Percentiles rank a stretch among this genome's conserved stretches.
Conservation (phyloP, 2,888 invertebrate genomes). For the Seladonia tumulorum region DNA sequence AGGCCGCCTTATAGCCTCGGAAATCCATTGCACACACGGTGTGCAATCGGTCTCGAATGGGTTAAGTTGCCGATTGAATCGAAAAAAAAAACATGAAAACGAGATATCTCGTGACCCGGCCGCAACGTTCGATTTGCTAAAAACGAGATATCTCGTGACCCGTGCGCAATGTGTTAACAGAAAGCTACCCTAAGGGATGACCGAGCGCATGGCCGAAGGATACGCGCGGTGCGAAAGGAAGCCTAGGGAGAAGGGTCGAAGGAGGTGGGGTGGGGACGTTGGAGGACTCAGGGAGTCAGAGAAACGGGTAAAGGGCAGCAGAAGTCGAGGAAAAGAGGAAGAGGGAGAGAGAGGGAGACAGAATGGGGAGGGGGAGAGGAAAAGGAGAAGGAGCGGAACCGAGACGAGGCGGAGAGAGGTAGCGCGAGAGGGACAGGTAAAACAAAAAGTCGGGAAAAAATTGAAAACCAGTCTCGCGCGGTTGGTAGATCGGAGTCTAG, state of each 20-base stretch:
- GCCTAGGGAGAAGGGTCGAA: conserved; percentile 8
- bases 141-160: too few relatives aligned
- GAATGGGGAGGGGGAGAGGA: background rate
- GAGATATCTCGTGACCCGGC: too few relatives aligned
- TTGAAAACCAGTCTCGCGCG: conserved; percentile 77
- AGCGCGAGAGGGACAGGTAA: conserved; percentile 68
- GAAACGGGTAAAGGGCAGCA: conserved; percentile 7
- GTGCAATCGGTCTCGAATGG: too few relatives aligned
- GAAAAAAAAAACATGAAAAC: too few relatives aligned
- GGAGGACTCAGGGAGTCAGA: conserved; percentile 1
- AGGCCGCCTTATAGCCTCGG: too few relatives aligned
- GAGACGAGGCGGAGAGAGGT: conserved; percentile 51
- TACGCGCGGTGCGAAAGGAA: background rate
- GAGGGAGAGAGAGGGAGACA: background rate
- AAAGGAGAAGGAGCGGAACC: background rate
- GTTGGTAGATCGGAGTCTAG: conserved; percentile 67
- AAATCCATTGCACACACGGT: too few relatives aligned
- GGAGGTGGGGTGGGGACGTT: conserved; percentile 9
- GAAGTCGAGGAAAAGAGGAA: background rate
- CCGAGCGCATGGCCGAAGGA: background rate
- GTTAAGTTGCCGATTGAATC: too few relatives aligned
- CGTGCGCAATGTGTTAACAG: too few relatives aligned
- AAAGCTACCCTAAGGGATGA: conserved; percentile 44
- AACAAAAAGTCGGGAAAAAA: conserved; percentile 77
- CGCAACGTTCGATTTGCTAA: too few relatives aligned